Percentiles rank a stretch among this genome's conserved stretches.
Evolutionary conservation across 2,113 vertebrate genomes (phyloP).

Genomic region (Antechinus stuartii): DNA sequence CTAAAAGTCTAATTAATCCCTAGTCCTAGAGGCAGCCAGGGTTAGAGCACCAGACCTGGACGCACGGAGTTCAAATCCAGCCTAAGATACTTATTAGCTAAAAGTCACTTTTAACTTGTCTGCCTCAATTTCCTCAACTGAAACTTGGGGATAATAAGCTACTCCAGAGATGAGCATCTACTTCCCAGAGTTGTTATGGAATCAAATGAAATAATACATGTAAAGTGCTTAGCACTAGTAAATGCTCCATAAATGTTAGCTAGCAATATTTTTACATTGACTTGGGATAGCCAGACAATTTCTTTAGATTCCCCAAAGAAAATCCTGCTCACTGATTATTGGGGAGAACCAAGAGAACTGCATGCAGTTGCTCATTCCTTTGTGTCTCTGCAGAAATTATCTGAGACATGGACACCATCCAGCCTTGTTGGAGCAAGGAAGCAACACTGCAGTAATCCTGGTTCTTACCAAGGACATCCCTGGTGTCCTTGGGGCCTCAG

Average conservation of each 20-base stretch:
- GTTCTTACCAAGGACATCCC: background rate
- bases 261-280: background rate
- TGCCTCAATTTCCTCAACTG: background rate
- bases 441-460: background rate
- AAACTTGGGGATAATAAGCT: background rate
- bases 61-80: background rate
- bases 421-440: background rate
- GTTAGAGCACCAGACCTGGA: background rate
- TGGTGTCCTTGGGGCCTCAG: background rate
- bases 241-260: background rate
- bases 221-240: background rate
- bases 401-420: background rate
- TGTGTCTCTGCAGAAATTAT: background rate
- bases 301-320: background rate
- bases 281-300: background rate
- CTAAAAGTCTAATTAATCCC: background rate
- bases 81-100: background rate
- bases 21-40: background rate
- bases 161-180: background rate
- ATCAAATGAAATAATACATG: background rate
- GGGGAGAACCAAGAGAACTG: slow-evolving; percentile 13
- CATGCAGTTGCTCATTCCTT: background rate
- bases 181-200: background rate
- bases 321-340: background rate
- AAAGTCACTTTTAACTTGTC: background rate